Conservation (phyloP, 2,797 vertebrate genomes). For the Glossophaga mutica region DNA sequence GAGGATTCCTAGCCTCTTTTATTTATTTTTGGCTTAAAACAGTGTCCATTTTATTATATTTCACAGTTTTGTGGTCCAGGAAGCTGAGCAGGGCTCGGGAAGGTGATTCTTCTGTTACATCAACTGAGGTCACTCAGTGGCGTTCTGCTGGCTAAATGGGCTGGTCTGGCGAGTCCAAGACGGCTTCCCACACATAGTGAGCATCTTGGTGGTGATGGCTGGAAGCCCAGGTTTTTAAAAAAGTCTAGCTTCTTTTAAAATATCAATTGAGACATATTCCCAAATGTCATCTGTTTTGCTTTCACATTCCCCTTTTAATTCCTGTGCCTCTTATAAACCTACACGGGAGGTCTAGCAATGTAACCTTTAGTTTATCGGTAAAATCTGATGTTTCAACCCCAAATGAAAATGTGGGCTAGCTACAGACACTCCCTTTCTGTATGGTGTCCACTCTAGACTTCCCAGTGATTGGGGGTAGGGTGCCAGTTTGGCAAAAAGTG, state of each 20-base stretch:
- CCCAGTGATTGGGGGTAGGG: not conserved
- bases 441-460: not conserved
- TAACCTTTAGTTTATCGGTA: not conserved
- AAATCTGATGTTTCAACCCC: not conserved
- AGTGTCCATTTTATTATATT: not conserved
- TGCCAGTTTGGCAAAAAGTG: not conserved
- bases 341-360: not conserved
- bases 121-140: not conserved
- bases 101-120: not conserved
- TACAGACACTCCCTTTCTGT: not conserved
- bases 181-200: not conserved
- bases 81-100: not conserved
- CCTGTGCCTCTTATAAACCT: not conserved
- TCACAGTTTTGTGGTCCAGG: not conserved
- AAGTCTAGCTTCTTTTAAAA: not conserved
- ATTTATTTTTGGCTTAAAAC: not conserved
- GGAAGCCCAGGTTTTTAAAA: not conserved
- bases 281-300: not conserved
- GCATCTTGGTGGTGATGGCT: not conserved
- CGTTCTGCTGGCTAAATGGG: too few relatives aligned
- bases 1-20: slow-evolving; percentile 23
- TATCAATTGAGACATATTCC: not conserved
- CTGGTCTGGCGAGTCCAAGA: not conserved
- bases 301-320: not conserved
- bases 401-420: not conserved